Conservation (phyloP, 2,113 vertebrate species). For the Misgurnus anguillicaudatus region DNA sequence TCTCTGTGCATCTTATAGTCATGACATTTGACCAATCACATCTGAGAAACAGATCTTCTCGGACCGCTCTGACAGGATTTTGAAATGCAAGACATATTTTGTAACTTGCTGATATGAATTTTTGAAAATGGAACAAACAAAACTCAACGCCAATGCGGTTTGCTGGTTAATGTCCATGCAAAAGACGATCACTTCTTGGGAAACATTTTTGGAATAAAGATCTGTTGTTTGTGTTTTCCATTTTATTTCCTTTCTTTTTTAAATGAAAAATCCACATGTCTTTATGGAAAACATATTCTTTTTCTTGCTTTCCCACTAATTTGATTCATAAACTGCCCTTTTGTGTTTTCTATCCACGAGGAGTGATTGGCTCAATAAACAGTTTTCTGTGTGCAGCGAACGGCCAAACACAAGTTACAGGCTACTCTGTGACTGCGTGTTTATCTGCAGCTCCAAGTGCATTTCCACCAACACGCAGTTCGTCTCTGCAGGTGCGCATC, state of each 20-base stretch:
- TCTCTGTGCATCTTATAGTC: too few relatives aligned
- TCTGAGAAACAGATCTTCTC: conserved; percentile 34
- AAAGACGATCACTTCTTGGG: neutral
- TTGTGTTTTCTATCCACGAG: conserved; percentile 43
- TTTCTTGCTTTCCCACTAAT: conserved; percentile 36
- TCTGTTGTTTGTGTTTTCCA: neutral
- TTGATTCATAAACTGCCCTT: conserved; percentile 46
- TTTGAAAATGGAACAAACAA: neutral
- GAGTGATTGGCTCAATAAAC: conserved; percentile 46
- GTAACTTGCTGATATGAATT: neutral
- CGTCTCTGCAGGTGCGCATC: conserved; percentile 69
- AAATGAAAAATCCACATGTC: conserved; percentile 4
- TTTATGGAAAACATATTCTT: conserved; percentile 33
- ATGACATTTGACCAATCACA: conserved; percentile 38
- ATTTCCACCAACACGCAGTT: conserved; percentile 51
- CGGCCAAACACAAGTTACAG: conserved; percentile 46
- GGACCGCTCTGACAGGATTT: neutral
- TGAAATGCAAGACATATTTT: neutral
- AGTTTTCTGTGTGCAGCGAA: conserved; percentile 50
- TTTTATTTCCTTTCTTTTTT: neutral
- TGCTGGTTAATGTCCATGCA: neutral
- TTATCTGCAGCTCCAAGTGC: conserved; percentile 46
- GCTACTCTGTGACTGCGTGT: conserved; percentile 49
- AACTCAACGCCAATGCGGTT: neutral
- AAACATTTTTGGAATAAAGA: neutral